These are phyloP conservation scores for Cheiracanthium punctorium DNA, from an alignment of 2,888 invertebrate species.

Conservation along the genomic window DNA sequence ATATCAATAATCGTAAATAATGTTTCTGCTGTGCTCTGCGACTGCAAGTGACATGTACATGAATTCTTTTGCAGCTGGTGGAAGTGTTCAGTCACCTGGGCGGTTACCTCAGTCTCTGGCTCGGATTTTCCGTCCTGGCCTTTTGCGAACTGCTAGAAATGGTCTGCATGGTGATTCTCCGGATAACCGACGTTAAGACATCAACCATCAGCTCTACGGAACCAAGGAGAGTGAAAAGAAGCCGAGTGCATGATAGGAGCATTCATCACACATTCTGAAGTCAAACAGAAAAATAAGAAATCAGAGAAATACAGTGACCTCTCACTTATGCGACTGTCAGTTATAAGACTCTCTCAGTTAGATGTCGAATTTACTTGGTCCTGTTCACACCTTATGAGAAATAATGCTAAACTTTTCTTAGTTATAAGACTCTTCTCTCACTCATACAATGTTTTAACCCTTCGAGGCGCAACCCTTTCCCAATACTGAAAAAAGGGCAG, in stretches of 20 bases:
- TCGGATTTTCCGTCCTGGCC: slow-evolving; percentile 66
- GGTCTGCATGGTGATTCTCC: slow-evolving; percentile 48
- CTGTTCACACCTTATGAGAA: no score
- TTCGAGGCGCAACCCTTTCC: no score
- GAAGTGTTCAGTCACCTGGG: slow-evolving; percentile 69
- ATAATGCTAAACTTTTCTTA: no score
- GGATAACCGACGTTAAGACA: slow-evolving; percentile 51
- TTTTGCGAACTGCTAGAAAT: slow-evolving; percentile 66
- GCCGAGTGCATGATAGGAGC: slow-evolving; percentile 14
- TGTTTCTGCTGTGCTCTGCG: no score
- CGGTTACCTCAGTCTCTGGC: slow-evolving; percentile 65
- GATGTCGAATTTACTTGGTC: no score
- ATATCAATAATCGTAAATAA: no score
- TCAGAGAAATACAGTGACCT: no score
- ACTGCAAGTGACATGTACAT: no score
- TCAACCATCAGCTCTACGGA: not conserved
- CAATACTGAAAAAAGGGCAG: no score
- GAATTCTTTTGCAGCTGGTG: slow-evolving; percentile 51
- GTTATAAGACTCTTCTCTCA: no score
- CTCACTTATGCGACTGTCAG: not conserved
- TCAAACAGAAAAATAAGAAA: not conserved
- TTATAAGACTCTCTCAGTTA: no score
- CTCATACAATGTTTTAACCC: no score
- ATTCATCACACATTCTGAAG: not conserved
- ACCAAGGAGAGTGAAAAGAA: not conserved